phyloP scores from a whole-genome alignment of 2,888 invertebrate genomes.

The Therioaphis trifolii region DNA sequence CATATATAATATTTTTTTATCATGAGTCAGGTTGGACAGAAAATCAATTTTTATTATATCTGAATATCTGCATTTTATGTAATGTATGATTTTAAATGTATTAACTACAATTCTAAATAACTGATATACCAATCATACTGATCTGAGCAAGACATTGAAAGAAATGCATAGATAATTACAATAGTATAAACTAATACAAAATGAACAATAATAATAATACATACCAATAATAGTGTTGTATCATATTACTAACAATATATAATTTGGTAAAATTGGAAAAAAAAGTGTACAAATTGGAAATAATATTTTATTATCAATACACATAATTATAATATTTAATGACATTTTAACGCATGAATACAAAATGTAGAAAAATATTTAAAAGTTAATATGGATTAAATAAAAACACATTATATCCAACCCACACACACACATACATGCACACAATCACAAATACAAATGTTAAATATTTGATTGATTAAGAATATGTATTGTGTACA shows the following conservation, averaged over 20 bases:
- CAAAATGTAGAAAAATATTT: slow-evolving; percentile 61
- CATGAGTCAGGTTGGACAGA: not conserved
- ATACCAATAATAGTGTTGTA: not conserved
- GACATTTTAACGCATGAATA: slow-evolving; percentile 33
- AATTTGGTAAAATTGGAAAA: not conserved
- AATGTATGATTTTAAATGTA: no score
- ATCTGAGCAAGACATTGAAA: no score
- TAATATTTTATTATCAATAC: slow-evolving; percentile 47
- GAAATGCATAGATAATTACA: not conserved
- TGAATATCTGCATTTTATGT: slow-evolving; percentile 4
- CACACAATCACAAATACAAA: not conserved
- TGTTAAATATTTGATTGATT: slow-evolving; percentile 22
- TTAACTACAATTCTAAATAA: no score
- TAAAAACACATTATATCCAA: slow-evolving; percentile 21
- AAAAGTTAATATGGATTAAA: slow-evolving; percentile 45
- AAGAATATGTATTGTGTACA: not conserved
- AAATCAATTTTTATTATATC: slow-evolving; percentile 17
- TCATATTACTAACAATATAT: slow-evolving; percentile 23
- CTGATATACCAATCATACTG: not conserved
- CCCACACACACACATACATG: not conserved
- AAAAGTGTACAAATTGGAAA: slow-evolving; percentile 35
- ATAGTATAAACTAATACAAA: not conserved
- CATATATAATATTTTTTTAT: not conserved
- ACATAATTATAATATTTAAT: slow-evolving; percentile 42
- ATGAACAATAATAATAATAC: slow-evolving; percentile 19